Conservation (phyloP, 2,797 vertebrate species). For the Sebastes vulpes region DNA sequence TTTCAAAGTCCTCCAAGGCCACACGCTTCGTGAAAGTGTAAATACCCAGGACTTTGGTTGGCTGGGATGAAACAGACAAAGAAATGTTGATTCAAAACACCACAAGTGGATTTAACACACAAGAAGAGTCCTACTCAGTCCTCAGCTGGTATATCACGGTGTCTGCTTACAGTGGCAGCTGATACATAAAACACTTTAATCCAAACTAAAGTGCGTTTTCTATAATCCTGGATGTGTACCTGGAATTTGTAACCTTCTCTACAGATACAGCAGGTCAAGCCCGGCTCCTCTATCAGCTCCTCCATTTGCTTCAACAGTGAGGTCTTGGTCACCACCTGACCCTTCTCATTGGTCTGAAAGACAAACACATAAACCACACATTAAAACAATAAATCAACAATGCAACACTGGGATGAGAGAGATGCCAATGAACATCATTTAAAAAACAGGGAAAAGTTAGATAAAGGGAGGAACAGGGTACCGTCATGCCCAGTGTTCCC, state of each 20-base stretch:
- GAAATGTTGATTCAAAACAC: background rate
- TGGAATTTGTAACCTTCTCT: constrained; percentile 99
- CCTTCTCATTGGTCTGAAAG: constrained; percentile 97
- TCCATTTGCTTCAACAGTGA: constrained; percentile 99
- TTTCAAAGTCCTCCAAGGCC: constrained; percentile 95
- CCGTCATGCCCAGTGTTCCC: constrained; percentile 98
- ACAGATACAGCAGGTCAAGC: constrained; percentile 98
- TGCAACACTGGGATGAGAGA: background rate
- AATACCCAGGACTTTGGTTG: constrained; percentile 98
- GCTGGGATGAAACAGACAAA: constrained; percentile 80
- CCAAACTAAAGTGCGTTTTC: background rate
- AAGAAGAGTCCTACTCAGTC: background rate
- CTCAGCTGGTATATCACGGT: background rate
- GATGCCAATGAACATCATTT: background rate
- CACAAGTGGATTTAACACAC: background rate
- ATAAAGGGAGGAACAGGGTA: constrained; percentile 47
- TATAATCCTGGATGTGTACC: constrained; percentile 77
- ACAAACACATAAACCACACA: constrained; percentile 8
- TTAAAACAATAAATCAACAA: background rate
- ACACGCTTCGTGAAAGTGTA: constrained; percentile 99
- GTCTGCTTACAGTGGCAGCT: background rate
- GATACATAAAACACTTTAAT: background rate
- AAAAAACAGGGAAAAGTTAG: too few relatives aligned
- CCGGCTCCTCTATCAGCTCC: constrained; percentile 97
- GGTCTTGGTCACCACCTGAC: constrained; percentile 99